phyloP scores from a whole-genome alignment of 2,888 invertebrate genomes.

The Caenorhabditis wallacei region DNA sequence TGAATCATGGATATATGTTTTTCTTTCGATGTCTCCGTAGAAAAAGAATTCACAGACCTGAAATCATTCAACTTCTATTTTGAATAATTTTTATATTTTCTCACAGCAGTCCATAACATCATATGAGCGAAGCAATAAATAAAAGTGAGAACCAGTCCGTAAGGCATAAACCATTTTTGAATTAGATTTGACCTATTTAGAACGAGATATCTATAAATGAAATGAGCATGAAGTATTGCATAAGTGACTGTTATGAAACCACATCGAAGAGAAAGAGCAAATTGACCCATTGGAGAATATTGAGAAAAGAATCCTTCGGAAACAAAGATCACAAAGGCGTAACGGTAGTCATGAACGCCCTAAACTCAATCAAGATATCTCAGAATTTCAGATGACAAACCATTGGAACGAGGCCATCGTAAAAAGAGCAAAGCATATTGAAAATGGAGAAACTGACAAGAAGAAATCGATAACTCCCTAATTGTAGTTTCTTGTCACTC shows the following conservation, averaged over 20 bases:
- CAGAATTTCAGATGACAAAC: neutral
- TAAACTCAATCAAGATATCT: neutral
- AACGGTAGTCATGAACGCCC: slow-evolving; percentile 2
- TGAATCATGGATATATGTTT: neutral
- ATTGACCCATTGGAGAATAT: slow-evolving; percentile 25
- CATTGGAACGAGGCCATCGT: neutral
- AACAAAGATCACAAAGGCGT: slow-evolving; percentile 1
- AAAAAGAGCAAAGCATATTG: slow-evolving; percentile 3
- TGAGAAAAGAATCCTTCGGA: neutral
- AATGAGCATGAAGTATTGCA: slow-evolving; percentile 26
- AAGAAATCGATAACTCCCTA: neutral
- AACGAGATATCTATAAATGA: slow-evolving; percentile 25
- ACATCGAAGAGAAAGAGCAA: slow-evolving; percentile 47
- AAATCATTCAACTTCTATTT: neutral
- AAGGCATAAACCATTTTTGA: neutral
- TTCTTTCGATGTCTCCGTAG: slow-evolving; percentile 5
- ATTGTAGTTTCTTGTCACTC: slow-evolving; percentile 4
- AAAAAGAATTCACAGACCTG: slow-evolving; percentile 14
- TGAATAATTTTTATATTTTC: neutral
- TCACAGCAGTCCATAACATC: slow-evolving; percentile 1
- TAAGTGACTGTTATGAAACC: slow-evolving; percentile 16
- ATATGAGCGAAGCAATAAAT: neutral
- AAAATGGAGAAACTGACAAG: slow-evolving; percentile 2
- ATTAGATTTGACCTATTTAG: slow-evolving; percentile 5
- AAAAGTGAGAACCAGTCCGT: neutral